Percentiles rank a stretch among this genome's conserved stretches.
Conservation (phyloP, 2,113 vertebrate genomes). For the Osmerus eperlanus region DNA sequence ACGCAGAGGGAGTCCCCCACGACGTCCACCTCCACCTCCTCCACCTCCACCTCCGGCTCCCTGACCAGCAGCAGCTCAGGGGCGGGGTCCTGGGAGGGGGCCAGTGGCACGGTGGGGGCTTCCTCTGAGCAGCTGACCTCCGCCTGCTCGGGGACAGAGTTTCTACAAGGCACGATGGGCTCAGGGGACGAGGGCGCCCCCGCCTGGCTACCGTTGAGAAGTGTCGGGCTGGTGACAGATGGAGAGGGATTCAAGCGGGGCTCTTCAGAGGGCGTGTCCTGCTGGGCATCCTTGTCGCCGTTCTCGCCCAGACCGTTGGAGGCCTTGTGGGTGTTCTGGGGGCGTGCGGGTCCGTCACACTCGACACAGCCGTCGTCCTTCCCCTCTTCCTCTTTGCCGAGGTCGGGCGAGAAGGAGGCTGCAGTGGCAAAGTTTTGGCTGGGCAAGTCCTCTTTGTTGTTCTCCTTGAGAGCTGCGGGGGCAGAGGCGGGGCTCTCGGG, state of each 20-base stretch:
- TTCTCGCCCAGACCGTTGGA: slow-evolving; percentile 86
- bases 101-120: slow-evolving; percentile 34
- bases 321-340: slow-evolving; percentile 76
- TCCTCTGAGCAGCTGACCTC: slow-evolving; percentile 60
- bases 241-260: slow-evolving; percentile 76
- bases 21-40: slow-evolving; percentile 88
- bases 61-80: slow-evolving; percentile 79
- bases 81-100: slow-evolving; percentile 62
- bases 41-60: slow-evolving; percentile 84
- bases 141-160: slow-evolving; percentile 78
- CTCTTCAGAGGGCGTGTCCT: slow-evolving; percentile 70
- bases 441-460: slow-evolving; percentile 74
- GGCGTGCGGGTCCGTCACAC: slow-evolving; percentile 67
- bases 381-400: slow-evolving; percentile 84
- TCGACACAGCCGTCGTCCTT: slow-evolving; percentile 69
- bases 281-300: slow-evolving; percentile 73
- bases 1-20: slow-evolving; percentile 81
- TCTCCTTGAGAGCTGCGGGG: slow-evolving; percentile 70
- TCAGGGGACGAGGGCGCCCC: slow-evolving; percentile 77
- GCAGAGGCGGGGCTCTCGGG: slow-evolving; percentile 73
- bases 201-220: slow-evolving; percentile 83
- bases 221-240: slow-evolving; percentile 65
- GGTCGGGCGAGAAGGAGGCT: slow-evolving; percentile 79
- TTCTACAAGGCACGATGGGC: slow-evolving; percentile 94
- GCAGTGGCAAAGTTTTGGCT: slow-evolving; percentile 77